Evolutionary conservation across 2,797 vertebrate species (phyloP).

Genomic region (Melopsittacus undulatus): DNA sequence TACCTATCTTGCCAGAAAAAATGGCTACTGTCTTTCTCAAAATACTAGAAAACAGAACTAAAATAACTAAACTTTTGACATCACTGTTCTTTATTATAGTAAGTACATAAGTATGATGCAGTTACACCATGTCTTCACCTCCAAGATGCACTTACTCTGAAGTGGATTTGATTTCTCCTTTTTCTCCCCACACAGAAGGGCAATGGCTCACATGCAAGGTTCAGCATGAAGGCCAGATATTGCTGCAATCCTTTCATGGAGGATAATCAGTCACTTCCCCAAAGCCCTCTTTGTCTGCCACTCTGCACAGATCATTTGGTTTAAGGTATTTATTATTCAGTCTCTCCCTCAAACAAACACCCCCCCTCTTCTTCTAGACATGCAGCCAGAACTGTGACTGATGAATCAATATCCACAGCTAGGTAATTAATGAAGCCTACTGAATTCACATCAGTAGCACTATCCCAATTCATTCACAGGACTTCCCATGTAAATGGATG

Average conservation of each 20-base stretch:
- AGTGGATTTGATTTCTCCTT: neutral
- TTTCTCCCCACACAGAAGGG: neutral
- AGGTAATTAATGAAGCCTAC: conserved; percentile 27
- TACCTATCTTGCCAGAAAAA: neutral
- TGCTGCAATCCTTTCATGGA: neutral
- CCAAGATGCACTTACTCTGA: neutral
- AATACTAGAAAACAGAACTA: neutral
- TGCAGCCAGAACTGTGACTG: neutral
- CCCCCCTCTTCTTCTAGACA: neutral
- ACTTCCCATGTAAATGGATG: neutral
- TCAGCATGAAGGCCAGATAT: neutral
- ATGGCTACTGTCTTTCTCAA: neutral
- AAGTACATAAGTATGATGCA: neutral
- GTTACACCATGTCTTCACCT: neutral
- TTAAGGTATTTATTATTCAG: conserved; percentile 41
- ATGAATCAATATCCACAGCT: conserved; percentile 5
- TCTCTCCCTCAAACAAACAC: neutral
- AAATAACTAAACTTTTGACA: neutral
- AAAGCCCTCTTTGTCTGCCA: conserved; percentile 19
- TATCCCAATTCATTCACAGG: neutral
- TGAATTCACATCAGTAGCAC: neutral
- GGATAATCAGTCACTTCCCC: neutral
- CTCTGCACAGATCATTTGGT: conserved; percentile 39
- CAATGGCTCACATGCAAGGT: accelerated
- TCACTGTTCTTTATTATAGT: neutral